Percentiles rank a stretch among this genome's conserved stretches.
phyloP scores from a whole-genome alignment of 37 sponge, comb jelly and placozoan genomes.

The Dysidea cf. avara region DNA sequence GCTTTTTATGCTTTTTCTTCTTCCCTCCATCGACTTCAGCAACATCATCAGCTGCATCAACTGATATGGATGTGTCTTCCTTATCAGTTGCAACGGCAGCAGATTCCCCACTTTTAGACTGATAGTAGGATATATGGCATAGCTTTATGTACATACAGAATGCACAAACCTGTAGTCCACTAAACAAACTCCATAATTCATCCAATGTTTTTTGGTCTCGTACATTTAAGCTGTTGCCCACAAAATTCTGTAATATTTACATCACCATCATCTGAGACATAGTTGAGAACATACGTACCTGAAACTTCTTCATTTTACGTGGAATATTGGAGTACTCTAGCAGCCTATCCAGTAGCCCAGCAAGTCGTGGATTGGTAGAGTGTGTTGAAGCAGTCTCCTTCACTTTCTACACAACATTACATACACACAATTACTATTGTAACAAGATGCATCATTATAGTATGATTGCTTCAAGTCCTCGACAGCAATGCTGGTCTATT shows the following conservation, averaged over 20 bases:
- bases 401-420: slow-evolving; percentile 37
- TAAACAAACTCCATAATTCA: slow-evolving; percentile 83
- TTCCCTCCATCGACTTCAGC: background rate
- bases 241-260: slow-evolving; percentile 92
- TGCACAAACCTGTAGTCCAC: background rate
- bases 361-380: slow-evolving; percentile 44
- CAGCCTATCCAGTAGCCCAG: slow-evolving; percentile 65
- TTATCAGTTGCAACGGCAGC: background rate
- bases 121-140: background rate
- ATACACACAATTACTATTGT: background rate
- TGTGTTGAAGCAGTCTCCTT: slow-evolving; percentile 39
- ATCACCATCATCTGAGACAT: too few relatives aligned
- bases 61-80: background rate
- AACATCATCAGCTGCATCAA: background rate
- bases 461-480: background rate
- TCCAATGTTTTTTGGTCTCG: slow-evolving; percentile 53
- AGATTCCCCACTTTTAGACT: background rate
- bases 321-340: slow-evolving; percentile 92
- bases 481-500: too few relatives aligned
- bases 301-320: slow-evolving; percentile 90
- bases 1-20: slow-evolving; percentile 36
- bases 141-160: background rate
- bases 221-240: slow-evolving; percentile 80
- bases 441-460: background rate
- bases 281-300: slow-evolving; percentile 69